Evolutionary conservation across 2,113 vertebrate species (phyloP).

Genomic region (Alces alces): DNA sequence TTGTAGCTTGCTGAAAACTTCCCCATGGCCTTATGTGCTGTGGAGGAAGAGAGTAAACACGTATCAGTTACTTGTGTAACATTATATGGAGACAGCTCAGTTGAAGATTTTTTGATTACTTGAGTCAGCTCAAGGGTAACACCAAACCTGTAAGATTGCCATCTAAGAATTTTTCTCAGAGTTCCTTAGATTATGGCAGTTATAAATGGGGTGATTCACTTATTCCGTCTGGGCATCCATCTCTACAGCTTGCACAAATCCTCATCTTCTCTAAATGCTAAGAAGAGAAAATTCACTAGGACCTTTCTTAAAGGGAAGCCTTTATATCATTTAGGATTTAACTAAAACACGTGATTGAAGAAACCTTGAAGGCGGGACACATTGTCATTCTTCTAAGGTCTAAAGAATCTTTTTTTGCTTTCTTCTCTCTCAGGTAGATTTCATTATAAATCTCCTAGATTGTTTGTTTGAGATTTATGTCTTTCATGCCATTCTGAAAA

Average conservation of each 20-base stretch:
- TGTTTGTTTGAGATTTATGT: background rate
- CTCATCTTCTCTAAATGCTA: background rate
- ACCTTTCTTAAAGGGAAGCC: background rate
- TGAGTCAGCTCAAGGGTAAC: background rate
- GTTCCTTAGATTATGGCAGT: background rate
- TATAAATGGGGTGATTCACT: background rate
- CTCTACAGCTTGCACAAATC: background rate
- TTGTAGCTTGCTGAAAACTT: background rate
- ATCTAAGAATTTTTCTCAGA: background rate
- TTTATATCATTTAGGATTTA: background rate
- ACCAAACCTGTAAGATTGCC: background rate
- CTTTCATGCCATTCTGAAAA: background rate
- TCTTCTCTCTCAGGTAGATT: background rate
- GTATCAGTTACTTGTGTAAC: background rate
- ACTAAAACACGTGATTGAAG: background rate
- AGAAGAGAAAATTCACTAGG: background rate
- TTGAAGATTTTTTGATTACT: background rate
- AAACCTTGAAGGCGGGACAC: background rate
- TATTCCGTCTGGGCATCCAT: background rate
- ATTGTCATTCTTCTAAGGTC: background rate
- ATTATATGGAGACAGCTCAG: fast-evolving
- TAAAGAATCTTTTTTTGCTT: background rate
- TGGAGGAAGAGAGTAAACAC: background rate
- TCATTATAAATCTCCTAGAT: constrained; percentile 8
- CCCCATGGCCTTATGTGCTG: background rate